Conservation (phyloP, 2,797 vertebrate species). For the Acanthurus leucopareius region DNA sequence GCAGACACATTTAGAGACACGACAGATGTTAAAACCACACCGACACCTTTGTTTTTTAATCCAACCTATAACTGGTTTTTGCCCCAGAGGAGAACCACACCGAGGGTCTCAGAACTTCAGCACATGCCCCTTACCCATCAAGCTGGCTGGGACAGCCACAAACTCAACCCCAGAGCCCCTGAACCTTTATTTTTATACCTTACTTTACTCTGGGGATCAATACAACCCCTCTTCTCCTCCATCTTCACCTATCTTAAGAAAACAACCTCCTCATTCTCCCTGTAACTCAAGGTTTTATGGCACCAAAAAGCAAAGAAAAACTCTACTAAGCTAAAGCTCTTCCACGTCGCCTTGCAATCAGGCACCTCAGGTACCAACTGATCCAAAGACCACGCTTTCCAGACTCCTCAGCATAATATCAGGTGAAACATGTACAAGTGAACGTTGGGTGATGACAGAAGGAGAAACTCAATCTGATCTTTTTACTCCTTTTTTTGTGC, state of each 20-base stretch:
- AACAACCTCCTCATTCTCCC: slow-evolving; percentile 18
- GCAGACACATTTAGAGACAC: slow-evolving; percentile 77
- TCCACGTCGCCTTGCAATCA: slow-evolving; percentile 51
- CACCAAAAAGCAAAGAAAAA: slow-evolving; percentile 52
- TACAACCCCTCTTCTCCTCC: slow-evolving; percentile 11
- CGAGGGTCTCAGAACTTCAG: slow-evolving; percentile 43
- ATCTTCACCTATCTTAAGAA: slow-evolving; percentile 22
- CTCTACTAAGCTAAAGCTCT: slow-evolving; percentile 42
- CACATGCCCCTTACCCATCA: slow-evolving; percentile 26
- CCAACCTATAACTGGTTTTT: slow-evolving; percentile 31
- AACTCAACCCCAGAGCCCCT: slow-evolving; percentile 22
- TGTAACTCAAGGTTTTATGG: slow-evolving; percentile 53
- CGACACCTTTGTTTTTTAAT: slow-evolving; percentile 43
- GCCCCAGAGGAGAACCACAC: slow-evolving; percentile 40
- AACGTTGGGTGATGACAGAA: slow-evolving; percentile 44
- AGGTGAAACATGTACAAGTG: slow-evolving; percentile 39
- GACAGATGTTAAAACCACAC: slow-evolving; percentile 7
- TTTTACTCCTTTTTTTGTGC: slow-evolving; percentile 31
- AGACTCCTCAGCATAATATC: slow-evolving; percentile 59
- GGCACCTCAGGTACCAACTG: slow-evolving; percentile 78
- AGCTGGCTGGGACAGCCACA: slow-evolving; percentile 43
- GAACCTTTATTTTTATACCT: slow-evolving; percentile 27
- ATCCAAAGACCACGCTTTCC: slow-evolving; percentile 79
- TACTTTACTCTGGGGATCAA: slow-evolving; percentile 36
- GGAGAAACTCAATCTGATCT: slow-evolving; percentile 34